Evolutionary conservation across 1,140 invertebrate genomes (phyloP), one percentile per base, ranked within the genome.

Genomic region (Ceratosolen solmsi): DNA sequence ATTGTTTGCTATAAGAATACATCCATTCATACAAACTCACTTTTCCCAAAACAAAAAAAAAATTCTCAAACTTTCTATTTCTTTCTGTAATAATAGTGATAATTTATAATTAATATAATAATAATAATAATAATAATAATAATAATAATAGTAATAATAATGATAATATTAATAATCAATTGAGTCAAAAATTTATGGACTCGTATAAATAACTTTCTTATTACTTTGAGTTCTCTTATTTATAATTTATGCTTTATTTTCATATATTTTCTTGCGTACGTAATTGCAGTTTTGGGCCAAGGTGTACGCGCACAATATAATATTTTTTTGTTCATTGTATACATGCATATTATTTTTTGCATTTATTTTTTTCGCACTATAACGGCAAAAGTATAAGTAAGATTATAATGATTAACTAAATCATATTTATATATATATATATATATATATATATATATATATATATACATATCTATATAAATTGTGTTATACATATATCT

Each of bases 201-300:
- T 78, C 63, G 41, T 27, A 51, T 76, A 76, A 76, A 63, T 60
- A 76, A 58, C 36, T 63, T 9, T 63, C 20, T 76, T 41, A 13
- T 74, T 41, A 51, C 11, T 74, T 68, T 54, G 46, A 46, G 15
- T 58, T 71, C 51, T 77, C 33, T 46, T n/a, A 20, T 58, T 76
- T 70, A 33, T 46, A 33, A 70, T 75, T 58, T 71, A 60, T 46
- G 22, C 74, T 38, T 73, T 80, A 36, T 56, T 79, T 65, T 78
- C 78, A 49, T 70, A 54, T 41, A 27, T 82, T 58, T 22, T 65
- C 8, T 77, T 65, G 49, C 30, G 30, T 68, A 68, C 41, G n/a
- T 77, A 41, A 71, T 63, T 80, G 74, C 78, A 84, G 30, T 80
- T 86, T 84, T 82, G 79, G 84, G 78, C 83, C 86, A 86, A 85